A percentile compares a stretch with the other conserved stretches of the same genome.
These are phyloP conservation scores for Eublepharis macularius DNA, from an alignment of 2,113 vertebrate genomes.

Conservation along the genomic window DNA sequence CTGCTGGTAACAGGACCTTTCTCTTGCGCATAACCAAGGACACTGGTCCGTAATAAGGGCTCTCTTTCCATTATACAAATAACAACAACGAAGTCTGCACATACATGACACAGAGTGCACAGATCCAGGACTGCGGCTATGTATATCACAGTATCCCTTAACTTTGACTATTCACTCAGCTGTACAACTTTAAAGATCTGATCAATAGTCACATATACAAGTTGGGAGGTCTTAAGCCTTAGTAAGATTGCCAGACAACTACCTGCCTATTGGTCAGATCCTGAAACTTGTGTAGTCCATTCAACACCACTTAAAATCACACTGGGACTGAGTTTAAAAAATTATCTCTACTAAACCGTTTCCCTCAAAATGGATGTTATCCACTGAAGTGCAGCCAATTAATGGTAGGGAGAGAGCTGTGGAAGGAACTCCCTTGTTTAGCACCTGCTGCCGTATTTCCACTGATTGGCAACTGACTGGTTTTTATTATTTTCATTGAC, in stretches of 20 bases:
- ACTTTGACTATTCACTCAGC: too few relatives aligned
- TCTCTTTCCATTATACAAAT: not conserved
- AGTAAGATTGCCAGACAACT: not conserved
- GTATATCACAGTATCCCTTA: not conserved
- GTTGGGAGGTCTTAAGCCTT: too few relatives aligned
- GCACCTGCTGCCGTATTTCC: slow-evolving; percentile 49
- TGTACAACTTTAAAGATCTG: too few relatives aligned
- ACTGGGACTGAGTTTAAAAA: slow-evolving; percentile 18
- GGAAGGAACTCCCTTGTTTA: not conserved
- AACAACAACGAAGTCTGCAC: not conserved
- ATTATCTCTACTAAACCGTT: slow-evolving; percentile 8
- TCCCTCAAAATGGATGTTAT: not conserved
- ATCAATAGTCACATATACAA: too few relatives aligned
- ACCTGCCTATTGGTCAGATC: slow-evolving; percentile 7
- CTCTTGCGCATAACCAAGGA: not conserved
- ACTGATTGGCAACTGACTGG: slow-evolving; percentile 72
- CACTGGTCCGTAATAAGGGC: not conserved
- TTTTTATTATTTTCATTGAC: slow-evolving; percentile 75
- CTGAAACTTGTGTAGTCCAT: not conserved
- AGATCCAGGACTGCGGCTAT: not conserved
- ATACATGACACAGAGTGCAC: too few relatives aligned
- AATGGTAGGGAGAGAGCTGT: not conserved
- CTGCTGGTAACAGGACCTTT: not conserved
- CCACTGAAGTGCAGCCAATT: not conserved
- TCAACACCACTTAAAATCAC: slow-evolving; percentile 1